Percentiles rank a stretch among this genome's conserved stretches.
Conservation (phyloP, 1,140 invertebrate species). For the Ceratoteleas bidentatus region DNA sequence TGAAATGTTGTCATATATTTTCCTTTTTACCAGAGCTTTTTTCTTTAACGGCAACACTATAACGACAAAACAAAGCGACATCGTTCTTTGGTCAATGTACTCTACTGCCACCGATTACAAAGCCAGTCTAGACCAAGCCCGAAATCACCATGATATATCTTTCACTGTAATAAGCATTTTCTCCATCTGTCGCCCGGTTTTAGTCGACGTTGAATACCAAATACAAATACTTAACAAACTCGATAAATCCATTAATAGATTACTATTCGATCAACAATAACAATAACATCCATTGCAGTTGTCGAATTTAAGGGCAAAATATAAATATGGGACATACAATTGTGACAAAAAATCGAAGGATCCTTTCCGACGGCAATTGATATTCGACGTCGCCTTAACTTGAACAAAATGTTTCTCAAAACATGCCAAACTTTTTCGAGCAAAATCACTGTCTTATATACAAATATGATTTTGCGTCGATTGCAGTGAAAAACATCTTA, state of each 20-base stretch:
- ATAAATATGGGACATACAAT: not conserved
- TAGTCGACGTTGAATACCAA: slow-evolving; percentile 21
- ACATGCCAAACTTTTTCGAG: no score
- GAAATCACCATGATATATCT: slow-evolving; percentile 37
- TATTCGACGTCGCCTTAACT: slow-evolving; percentile 24
- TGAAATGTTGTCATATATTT: no score
- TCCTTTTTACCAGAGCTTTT: no score
- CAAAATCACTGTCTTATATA: no score
- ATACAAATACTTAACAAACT: not conserved
- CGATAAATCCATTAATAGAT: not conserved
- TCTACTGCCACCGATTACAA: slow-evolving; percentile 4
- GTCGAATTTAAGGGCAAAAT: slow-evolving; percentile 1
- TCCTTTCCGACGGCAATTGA: not conserved
- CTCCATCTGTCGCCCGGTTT: not conserved
- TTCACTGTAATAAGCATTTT: not conserved
- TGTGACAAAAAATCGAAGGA: not conserved
- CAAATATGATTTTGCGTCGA: no score
- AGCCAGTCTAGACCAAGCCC: slow-evolving; percentile 19
- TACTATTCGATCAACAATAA: not conserved
- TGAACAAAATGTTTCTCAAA: slow-evolving; percentile 2
- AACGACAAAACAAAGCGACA: slow-evolving; percentile 39
- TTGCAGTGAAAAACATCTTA: no score
- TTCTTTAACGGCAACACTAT: slow-evolving; percentile 9
- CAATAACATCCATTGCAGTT: slow-evolving; percentile 8
- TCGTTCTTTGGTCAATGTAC: slow-evolving; percentile 35